Evolutionary conservation across 2,797 vertebrate genomes (phyloP), one percentile per base, ranked within the genome.

Genomic region (Chloroceryle amazona): DNA sequence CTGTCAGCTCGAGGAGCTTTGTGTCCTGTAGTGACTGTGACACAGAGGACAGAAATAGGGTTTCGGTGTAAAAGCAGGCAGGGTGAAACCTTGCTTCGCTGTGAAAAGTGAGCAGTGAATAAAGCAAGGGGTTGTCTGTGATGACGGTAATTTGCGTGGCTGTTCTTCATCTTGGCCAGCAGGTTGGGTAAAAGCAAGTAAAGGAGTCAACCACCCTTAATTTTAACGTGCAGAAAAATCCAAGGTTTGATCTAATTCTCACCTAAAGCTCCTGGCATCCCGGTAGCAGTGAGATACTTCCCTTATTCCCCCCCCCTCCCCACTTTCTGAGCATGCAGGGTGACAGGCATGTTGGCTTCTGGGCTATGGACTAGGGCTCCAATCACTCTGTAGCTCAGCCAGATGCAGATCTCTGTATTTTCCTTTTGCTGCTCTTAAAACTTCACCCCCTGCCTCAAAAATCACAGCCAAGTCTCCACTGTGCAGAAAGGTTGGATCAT

Each of bases 261-360:
- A 49, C 21, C 39, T 33, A 18, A 52, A 57, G 9, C 26, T 62
- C 39, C 28, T 1, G 1, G 17, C 1, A 1, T 47, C 26, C 21
- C 33, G 1, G 2, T 57, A 75, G 46, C 39, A 81, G n/a, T 66
- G 58, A 60, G 12, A 33, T 47, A 17, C n/a, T 44, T 5, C 18
- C 25, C 23, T 55, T 57, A 44, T 5, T 49, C 28, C 68, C 9
- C 4, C 1, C 6, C 60, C 46, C 44, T 28, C 20, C 7, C 9
- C 3, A 8, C 4, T 10, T 47, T 29, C 41, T 41, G 35, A 65
- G 31, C 57, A 60, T 2, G 2, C 19, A 62, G n/a, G 31, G 28
- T n/a, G 65, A 33, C 15, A 49, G 21, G 18, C 23, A n/a, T 1
- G 0, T 10, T 2, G 0, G 37, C 26, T 63, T 20, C 81, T 52